Base-by-base conservation (phyloP, 2,797 vertebrate species). In the Neosilurus mollespiculum region DNA sequence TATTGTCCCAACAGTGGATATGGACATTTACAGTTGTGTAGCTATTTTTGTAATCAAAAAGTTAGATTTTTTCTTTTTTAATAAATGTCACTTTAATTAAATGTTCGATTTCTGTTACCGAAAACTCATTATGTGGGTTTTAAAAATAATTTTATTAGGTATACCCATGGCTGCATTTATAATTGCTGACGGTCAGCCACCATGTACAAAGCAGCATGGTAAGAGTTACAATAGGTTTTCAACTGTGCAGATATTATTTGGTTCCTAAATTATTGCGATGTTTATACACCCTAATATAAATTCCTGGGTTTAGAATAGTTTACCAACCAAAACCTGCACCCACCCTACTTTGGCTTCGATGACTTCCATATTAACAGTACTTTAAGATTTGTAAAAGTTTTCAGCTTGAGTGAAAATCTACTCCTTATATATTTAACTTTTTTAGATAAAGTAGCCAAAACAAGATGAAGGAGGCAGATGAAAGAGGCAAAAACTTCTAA, bases 391-490 rank as follows among this genome's bases (percentile, higher is more conserved):
- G 2, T 43, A 43, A 43, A 2, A 43, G 53, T 58, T 56, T 75
- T 58, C 54, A 56, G 26, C 15, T 73, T 56, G 4, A 73, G 24
- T 26, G 8, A 10, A 72, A 53, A 30, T 14, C 18, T 61, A 37
- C 59, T 59, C 61, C 61, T 64, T 65, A 65, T 30, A 51, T 20
- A 64, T 78, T 51, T 62, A 10, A 51, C 59, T n/a, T 64, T 78
- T 64, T 64, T 2, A 77, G 30, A 20, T 77, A 77, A 14, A 49
- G 37, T 30, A 53, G n/a, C 37, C 2, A n/a, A n/a, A n/a, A n/a
- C n/a, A n/a, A 14, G 12, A 37, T 8, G 18, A 37, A 15, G 30
- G 34, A 18, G 30, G 70, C 26, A 5, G 54, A 59, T 26, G 54
- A 76, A 58, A 30, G 26, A 76, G 18, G 53, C 4, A n/a, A 2